Evolutionary conservation across 2,797 vertebrate genomes (phyloP), one percentile per base, ranked within the genome.

Genomic region (Pangasius mekongensis): DNA sequence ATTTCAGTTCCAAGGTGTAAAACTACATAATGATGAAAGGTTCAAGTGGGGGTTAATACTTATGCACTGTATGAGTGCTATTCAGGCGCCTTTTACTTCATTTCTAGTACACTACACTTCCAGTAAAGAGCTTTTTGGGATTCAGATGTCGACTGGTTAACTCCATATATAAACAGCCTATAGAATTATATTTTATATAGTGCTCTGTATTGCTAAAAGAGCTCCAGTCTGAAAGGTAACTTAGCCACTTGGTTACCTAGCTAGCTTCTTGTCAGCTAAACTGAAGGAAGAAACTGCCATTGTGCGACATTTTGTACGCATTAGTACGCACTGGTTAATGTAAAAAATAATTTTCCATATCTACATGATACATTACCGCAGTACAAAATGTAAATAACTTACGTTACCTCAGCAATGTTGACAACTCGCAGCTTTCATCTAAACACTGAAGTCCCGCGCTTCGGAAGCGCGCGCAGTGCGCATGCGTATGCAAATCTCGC

Each of bases 391-490:
- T 56, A 64, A 33, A 74, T 11, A 66, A 78, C 6, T 77, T 2
- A 76, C 22, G 0, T 77, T 87, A 89, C 80, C 81, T 86, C 27
- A 49, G 67, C 36, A 36, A 20, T 88, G 71, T 77, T 78, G 27
- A 81, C 84, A 85, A 83, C n/a, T 20, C 33, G 27, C 47, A 27
- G 66, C 16, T 85, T 86, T 60, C 82, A 52, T 83, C 62, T 58
- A 43, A 92, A 92, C 86, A 1, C 54, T 54, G 36, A 60, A 85
- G 89, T 96, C 95, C 94, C 96, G 96, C 96, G 95, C 94, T 78
- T 82, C 20, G 2, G 7, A 30, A 39, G 1, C 0, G 24, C 36
- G 64, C 0, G 0, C 5, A 24, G 0, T 0, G 77, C 95, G 95
- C 96, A 94, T 93, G 96, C 94, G 94, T 87, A 7, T 0, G 7